Evolutionary conservation across 1,140 invertebrate species (phyloP).

Genomic region (Cyclina sinensis): DNA sequence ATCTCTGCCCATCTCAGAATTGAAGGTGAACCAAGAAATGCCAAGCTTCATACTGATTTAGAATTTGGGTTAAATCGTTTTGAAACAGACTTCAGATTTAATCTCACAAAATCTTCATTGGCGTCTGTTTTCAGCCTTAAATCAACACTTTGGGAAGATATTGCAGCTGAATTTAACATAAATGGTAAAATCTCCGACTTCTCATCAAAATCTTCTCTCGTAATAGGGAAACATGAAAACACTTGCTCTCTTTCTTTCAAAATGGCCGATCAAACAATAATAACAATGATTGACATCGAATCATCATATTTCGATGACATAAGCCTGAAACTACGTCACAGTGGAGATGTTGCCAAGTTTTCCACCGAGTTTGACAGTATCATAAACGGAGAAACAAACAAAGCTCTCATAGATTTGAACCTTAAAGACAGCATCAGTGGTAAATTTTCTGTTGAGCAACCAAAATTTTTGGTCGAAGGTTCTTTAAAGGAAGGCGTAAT

Average conservation of each 20-base stretch:
- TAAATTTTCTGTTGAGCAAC: background rate
- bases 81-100: background rate
- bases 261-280: background rate
- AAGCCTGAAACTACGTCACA: background rate
- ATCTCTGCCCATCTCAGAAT: background rate
- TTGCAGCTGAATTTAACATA: background rate
- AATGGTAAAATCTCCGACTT: background rate
- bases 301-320: background rate
- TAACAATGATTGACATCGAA: background rate
- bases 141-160: background rate
- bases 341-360: conserved; percentile 5
- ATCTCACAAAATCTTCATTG: background rate
- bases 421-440: background rate
- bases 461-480: background rate
- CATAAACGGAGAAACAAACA: background rate
- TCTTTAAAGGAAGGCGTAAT: background rate
- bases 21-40: conserved; percentile 11
- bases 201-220: background rate
- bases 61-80: conserved; percentile 6
- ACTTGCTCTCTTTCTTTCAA: background rate
- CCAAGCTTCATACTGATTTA: background rate
- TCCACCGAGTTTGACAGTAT: background rate
- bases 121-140: background rate
- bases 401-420: background rate
- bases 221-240: background rate